Evolutionary conservation across 2,797 vertebrate species (phyloP).

Genomic region (Coilia nasus): DNA sequence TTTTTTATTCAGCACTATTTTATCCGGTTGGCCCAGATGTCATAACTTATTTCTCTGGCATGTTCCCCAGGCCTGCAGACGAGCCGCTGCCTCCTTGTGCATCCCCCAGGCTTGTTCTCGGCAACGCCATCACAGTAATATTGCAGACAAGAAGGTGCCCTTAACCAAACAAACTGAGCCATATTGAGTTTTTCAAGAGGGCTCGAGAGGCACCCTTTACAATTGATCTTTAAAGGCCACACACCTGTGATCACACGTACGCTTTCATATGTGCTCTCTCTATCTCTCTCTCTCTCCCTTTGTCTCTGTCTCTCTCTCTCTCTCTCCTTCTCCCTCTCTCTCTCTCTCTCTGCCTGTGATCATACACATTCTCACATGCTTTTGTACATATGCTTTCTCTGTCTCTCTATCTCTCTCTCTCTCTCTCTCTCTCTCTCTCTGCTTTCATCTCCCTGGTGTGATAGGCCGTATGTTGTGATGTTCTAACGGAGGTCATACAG

Average conservation of each 20-base stretch:
- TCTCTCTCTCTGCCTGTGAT: background rate
- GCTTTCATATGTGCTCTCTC: background rate
- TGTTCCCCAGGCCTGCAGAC: background rate
- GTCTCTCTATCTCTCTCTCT: background rate
- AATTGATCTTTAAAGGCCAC: slow-evolving; percentile 19
- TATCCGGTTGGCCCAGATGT: background rate
- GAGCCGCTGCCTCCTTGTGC: background rate
- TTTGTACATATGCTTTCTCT: background rate
- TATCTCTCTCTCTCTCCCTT: background rate
- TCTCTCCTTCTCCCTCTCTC: background rate
- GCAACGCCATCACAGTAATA: background rate
- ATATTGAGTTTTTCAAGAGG: background rate
- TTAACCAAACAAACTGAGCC: background rate
- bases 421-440: background rate
- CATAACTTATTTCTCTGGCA: background rate
- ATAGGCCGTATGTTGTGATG: background rate
- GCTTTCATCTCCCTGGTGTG: background rate
- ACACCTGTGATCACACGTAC: background rate
- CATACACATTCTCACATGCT: background rate
- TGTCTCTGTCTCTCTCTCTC: slow-evolving; percentile 8
- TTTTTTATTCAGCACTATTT: background rate
- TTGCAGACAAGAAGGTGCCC: background rate
- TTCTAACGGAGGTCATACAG: background rate
- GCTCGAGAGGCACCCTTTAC: background rate
- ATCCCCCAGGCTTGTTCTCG: background rate